These are phyloP conservation scores for Sebastes jordani DNA, from an alignment of 2,797 vertebrate genomes.

Conservation along the genomic window DNA sequence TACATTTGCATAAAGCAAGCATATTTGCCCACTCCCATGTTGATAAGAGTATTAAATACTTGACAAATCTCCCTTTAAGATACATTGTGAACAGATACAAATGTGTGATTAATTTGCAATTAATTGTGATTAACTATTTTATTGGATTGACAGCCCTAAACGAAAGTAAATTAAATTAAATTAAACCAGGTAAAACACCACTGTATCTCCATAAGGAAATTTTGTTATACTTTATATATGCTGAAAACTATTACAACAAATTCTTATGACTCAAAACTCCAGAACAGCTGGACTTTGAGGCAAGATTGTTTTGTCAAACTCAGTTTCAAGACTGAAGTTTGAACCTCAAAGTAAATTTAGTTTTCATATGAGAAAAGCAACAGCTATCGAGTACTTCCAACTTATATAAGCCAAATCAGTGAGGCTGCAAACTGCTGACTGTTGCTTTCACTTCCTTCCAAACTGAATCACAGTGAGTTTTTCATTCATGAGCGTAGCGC, in stretches of 20 bases:
- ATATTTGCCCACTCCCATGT: too few relatives aligned
- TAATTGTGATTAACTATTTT: too few relatives aligned
- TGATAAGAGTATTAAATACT: too few relatives aligned
- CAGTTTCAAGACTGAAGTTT: background rate
- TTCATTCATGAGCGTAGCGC: conserved; percentile 20
- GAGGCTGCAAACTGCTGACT: conserved; percentile 33
- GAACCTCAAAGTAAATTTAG: background rate
- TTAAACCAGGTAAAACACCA: background rate
- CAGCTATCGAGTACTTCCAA: background rate
- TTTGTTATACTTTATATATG: background rate
- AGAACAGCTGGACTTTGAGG: background rate
- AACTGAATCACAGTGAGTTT: conserved; percentile 31
- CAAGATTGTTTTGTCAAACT: background rate
- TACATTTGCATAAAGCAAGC: too few relatives aligned
- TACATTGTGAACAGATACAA: too few relatives aligned
- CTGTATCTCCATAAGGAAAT: background rate
- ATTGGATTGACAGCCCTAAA: too few relatives aligned
- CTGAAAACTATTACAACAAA: background rate
- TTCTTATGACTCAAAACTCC: background rate
- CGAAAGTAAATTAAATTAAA: background rate
- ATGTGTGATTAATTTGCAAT: too few relatives aligned
- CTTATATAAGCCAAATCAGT: background rate
- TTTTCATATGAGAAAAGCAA: background rate
- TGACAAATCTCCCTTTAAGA: too few relatives aligned
- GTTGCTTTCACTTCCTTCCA: conserved; percentile 18